Base-by-base conservation (phyloP, 2,888 invertebrate species). In the Agrochola lota region DNA sequence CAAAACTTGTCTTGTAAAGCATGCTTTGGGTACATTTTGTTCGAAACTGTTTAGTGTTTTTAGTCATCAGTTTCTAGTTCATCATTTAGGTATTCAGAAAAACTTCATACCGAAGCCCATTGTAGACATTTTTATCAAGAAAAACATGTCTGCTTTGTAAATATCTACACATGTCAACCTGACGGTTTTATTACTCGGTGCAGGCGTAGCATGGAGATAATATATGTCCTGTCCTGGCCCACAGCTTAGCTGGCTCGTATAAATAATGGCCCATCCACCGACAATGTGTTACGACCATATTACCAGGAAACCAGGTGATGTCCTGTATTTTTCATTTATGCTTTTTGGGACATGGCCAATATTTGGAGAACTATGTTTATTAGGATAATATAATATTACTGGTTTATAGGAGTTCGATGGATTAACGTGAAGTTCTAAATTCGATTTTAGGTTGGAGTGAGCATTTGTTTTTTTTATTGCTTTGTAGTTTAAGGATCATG, bases 181-280 rank as follows among this genome's bases (percentile, higher is more conserved):
- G 66, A 66, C 77, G 68, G 73, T 81, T 86, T 79, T 83, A 85
- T 78, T 77, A 77, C 63, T 30, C 26, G 62, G 49, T 78, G 64
- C 74, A 77, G 64, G 83, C 66, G 74, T 67, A 67, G 64, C 77
- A 68, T 26, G 74, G 60, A 70, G 77, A 74, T 76, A 78, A 85
- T 82, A 86, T 85, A 87, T 86, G 69, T 74, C 71, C 67, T 71
- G 80, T 72, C 76, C 72, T 72, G 74, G 66, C 74, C 15, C 68
- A 59, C 74, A 67, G 77, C 77, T 83, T 70, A 86, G 69, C 82
- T 30, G 59, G 52, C 82, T 71, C 70, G 74, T 76, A 83, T 80
- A 86, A 86, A 86, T 78, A 78, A 86, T 83, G 78, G 23, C 46
- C 63, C 49, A 66, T 75, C 74, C 55, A 77, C 60, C 62, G 62